A percentile compares a stretch with the other conserved stretches of the same genome.
phyloP scores from a whole-genome alignment of 2,888 invertebrate species.

The Stenoptilia bipunctidactyla region DNA sequence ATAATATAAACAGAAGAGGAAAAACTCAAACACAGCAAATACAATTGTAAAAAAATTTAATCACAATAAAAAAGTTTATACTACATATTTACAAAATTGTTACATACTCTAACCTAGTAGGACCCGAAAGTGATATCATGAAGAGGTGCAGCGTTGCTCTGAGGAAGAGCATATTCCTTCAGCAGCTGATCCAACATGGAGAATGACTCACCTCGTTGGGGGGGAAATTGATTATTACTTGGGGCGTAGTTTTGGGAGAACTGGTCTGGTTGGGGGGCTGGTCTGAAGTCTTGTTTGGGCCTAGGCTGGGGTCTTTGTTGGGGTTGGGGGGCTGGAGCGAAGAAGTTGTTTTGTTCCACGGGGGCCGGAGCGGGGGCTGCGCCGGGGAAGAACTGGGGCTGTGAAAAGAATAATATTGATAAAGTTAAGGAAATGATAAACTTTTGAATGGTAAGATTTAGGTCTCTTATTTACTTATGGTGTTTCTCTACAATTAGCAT shows the following conservation, averaged over 20 bases:
- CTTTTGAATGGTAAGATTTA: not conserved
- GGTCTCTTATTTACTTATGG: too few relatives aligned
- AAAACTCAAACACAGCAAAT: not conserved
- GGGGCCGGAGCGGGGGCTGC: conserved; percentile 45
- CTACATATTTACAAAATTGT: conserved; percentile 60
- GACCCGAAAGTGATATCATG: conserved; percentile 89
- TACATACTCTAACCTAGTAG: conserved; percentile 64
- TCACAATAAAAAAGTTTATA: conserved; percentile 37
- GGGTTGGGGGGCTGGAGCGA: conserved; percentile 41
- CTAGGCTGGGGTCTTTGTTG: conserved; percentile 29
- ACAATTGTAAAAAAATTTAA: conserved; percentile 14
- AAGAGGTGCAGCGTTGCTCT: conserved; percentile 75
- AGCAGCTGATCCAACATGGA: conserved; percentile 83
- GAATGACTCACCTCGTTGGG: conserved; percentile 35
- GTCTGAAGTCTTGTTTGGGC: conserved; percentile 46
- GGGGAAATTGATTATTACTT: conserved; percentile 16
- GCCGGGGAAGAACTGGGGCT: conserved; percentile 60
- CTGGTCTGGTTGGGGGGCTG: conserved; percentile 19
- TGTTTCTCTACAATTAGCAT: too few relatives aligned
- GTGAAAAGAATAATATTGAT: conserved; percentile 14
- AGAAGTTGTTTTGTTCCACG: conserved; percentile 32
- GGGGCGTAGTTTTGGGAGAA: conserved; percentile 23
- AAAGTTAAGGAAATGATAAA: not conserved
- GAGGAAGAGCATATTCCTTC: conserved; percentile 83
- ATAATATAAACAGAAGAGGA: too few relatives aligned